A percentile compares a stretch with the other conserved stretches of the same genome.
phyloP scores from a whole-genome alignment of 2,113 vertebrate genomes.

The Physeter macrocephalus region DNA sequence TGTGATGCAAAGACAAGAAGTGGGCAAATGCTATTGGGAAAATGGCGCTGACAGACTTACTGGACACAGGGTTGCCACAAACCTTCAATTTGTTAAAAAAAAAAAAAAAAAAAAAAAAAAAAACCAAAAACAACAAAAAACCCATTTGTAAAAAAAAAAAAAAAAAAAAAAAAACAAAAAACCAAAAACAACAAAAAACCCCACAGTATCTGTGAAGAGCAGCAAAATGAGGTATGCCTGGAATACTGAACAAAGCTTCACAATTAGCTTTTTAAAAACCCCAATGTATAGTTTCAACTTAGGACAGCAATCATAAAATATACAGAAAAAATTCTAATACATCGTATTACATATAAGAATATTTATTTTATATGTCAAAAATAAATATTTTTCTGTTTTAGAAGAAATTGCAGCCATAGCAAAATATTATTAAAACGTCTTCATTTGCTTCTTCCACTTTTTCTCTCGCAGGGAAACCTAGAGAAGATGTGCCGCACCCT shows the following conservation, averaged over 20 bases:
- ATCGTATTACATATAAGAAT: background rate
- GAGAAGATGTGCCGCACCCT: conserved; percentile 83
- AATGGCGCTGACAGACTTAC: background rate
- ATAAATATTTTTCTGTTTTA: background rate
- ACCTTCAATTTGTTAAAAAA: background rate
- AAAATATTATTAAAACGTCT: background rate
- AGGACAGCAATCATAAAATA: background rate
- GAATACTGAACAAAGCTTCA: background rate
- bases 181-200: too few species aligned
- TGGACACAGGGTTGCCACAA: background rate
- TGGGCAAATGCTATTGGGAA: background rate
- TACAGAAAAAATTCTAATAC: background rate
- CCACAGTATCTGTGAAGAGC: background rate
- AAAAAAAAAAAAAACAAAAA: too few species aligned
- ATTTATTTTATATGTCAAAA: background rate
- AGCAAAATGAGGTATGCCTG: background rate
- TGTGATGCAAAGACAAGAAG: background rate
- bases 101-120: too few species aligned
- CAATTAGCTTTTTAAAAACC: background rate
- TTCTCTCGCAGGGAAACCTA: conserved; percentile 75
- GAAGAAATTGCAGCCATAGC: background rate
- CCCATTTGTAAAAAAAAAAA: too few species aligned
- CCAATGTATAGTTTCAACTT: background rate
- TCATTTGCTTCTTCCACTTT: background rate
- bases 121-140: too few species aligned